Evolutionary conservation across 2,113 vertebrate genomes (phyloP).

Genomic region (Microcebus jonahi): DNA sequence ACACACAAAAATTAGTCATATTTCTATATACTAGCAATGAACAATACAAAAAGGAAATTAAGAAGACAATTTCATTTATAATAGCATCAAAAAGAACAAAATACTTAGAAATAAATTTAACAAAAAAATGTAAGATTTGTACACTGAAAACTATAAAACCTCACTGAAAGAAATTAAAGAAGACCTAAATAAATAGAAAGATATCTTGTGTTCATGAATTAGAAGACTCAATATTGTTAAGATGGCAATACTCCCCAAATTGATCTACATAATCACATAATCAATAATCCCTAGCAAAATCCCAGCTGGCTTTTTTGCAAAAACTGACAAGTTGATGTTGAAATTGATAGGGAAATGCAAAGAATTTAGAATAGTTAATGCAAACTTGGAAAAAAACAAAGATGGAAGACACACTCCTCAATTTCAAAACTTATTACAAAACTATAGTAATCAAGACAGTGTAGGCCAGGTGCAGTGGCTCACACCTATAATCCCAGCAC

Average conservation of each 20-base stretch:
- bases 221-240: constrained; percentile 5
- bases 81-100: not conserved
- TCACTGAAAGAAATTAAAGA: not conserved
- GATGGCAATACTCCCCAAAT: not conserved
- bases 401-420: not conserved
- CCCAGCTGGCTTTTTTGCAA: not conserved
- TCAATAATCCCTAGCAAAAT: not conserved
- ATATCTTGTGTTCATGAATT: not conserved
- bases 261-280: not conserved
- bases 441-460: not conserved
- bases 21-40: not conserved
- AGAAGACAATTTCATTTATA: not conserved
- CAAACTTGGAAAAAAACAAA: not conserved
- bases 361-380: not conserved
- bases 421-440: constrained; percentile 39
- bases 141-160: not conserved
- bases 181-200: not conserved
- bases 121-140: not conserved
- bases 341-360: not conserved
- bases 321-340: not conserved
- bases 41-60: not conserved
- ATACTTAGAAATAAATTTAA: not conserved
- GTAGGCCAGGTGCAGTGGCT: not conserved
- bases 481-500: too few species aligned
- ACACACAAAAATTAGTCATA: not conserved